A percentile compares a stretch with the other conserved stretches of the same genome.
These are phyloP conservation scores for Papilio elwesi DNA, from an alignment of 2,888 invertebrate species.

Conservation along the genomic window DNA sequence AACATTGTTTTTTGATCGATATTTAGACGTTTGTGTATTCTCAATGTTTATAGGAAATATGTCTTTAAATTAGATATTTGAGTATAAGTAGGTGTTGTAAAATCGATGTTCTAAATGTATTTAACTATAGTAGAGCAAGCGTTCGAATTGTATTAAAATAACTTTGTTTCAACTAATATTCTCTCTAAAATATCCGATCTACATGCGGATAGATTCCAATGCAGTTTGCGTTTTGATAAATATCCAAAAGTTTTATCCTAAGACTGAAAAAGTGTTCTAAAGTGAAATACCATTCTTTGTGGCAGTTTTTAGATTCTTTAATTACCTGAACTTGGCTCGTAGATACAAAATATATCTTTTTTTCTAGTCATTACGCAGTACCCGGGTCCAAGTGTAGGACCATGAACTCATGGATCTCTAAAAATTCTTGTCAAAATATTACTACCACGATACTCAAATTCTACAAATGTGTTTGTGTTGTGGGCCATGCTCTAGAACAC, in stretches of 20 bases:
- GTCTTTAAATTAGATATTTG: conserved; percentile 54
- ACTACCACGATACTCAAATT: too few relatives aligned
- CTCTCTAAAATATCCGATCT: conserved; percentile 35
- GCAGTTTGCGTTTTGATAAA: conserved; percentile 52
- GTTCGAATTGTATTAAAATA: conserved; percentile 43
- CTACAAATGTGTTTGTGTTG: background rate
- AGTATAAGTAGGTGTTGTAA: conserved; percentile 66
- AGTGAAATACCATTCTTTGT: conserved; percentile 51
- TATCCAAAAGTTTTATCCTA: conserved; percentile 73
- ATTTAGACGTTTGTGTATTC: conserved; percentile 36
- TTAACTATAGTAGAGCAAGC: conserved; percentile 55
- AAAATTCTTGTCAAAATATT: conserved; percentile 8
- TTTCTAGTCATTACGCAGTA: conserved; percentile 20
- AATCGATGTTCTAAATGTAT: conserved; percentile 67
- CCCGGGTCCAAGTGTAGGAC: conserved; percentile 31
- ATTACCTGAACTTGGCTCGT: background rate
- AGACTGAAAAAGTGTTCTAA: conserved; percentile 82
- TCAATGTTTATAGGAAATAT: conserved; percentile 56
- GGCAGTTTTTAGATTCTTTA: conserved; percentile 12
- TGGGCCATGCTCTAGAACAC: background rate
- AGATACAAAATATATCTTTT: conserved; percentile 24
- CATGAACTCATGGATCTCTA: conserved; percentile 8
- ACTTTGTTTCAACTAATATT: conserved; percentile 40
- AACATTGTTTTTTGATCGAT: conserved; percentile 23
- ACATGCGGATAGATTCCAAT: conserved; percentile 42